Evolutionary conservation across 2,888 invertebrate species (phyloP).

Genomic region (Spatulosminthurus flaviceps): DNA sequence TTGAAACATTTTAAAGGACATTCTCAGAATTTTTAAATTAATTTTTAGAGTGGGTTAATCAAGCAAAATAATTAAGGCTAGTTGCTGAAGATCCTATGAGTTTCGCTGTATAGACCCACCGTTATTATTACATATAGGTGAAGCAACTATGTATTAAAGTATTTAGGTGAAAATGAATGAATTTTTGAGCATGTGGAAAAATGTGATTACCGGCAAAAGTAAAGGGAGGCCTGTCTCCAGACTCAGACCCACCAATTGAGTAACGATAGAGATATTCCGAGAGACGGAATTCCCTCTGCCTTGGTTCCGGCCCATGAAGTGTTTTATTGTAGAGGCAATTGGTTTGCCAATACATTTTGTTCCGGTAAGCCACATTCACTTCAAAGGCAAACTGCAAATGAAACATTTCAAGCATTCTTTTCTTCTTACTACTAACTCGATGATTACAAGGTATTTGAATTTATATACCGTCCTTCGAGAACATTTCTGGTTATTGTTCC

Average conservation of each 20-base stretch:
- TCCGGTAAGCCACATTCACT: constrained; percentile 13
- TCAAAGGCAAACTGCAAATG: background rate
- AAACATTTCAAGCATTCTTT: too few relatives aligned
- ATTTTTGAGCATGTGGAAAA: too few relatives aligned
- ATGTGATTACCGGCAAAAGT: background rate
- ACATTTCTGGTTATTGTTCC: constrained; percentile 18
- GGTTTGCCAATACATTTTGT: background rate
- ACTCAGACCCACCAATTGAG: background rate
- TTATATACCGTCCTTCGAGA: background rate
- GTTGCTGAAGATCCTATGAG: too few relatives aligned
- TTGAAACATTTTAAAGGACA: too few relatives aligned
- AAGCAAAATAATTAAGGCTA: too few relatives aligned
- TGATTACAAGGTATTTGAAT: too few relatives aligned
- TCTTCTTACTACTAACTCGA: too few relatives aligned
- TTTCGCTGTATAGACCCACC: too few relatives aligned
- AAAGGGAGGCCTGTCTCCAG: background rate
- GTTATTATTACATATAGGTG: too few relatives aligned
- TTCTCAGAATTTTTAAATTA: too few relatives aligned
- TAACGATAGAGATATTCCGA: background rate
- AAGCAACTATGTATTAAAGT: background rate
- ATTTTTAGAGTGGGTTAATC: too few relatives aligned
- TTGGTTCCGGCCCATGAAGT: background rate
- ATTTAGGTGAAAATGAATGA: background rate
- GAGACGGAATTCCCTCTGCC: background rate
- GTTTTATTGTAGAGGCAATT: constrained; percentile 1